Conservation (phyloP, 2,797 vertebrate species). For the Cirrhinus molitorella region DNA sequence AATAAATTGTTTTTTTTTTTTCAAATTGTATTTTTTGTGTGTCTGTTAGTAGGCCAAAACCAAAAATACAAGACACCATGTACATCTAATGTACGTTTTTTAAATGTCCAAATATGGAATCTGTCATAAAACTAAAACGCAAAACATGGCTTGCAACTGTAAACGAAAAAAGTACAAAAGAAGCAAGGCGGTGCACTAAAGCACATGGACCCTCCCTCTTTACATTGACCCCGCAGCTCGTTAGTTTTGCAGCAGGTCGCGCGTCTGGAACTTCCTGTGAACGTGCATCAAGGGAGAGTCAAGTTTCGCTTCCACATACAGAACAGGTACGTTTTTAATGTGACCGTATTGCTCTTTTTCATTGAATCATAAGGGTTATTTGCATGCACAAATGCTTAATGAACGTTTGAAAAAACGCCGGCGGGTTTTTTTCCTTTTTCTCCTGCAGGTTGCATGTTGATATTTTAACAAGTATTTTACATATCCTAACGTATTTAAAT, state of each 20-base stretch:
- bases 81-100: not conserved
- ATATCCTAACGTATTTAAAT: not conserved
- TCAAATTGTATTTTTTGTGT: too few species aligned
- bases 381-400: not conserved
- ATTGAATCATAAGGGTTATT: not conserved
- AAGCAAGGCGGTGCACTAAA: not conserved
- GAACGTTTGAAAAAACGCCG: slow-evolving; percentile 2
- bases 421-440: not conserved
- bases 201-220: not conserved
- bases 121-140: too few species aligned
- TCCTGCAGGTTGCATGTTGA: not conserved
- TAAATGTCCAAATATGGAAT: not conserved
- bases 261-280: not conserved
- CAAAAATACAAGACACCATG: too few species aligned
- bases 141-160: slow-evolving; percentile 4
- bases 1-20: too few species aligned
- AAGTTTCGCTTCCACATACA: not conserved
- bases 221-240: too few species aligned
- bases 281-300: not conserved
- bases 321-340: slow-evolving; percentile 17
- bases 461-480: not conserved
- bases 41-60: too few species aligned
- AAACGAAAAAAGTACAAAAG: too few species aligned
- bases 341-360: not conserved
- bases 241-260: slow-evolving; percentile 9